Evolutionary conservation across 30 jellyfish, hydroid and myxozoan species (phyloP).

Genomic region (Pelagia noctiluca): DNA sequence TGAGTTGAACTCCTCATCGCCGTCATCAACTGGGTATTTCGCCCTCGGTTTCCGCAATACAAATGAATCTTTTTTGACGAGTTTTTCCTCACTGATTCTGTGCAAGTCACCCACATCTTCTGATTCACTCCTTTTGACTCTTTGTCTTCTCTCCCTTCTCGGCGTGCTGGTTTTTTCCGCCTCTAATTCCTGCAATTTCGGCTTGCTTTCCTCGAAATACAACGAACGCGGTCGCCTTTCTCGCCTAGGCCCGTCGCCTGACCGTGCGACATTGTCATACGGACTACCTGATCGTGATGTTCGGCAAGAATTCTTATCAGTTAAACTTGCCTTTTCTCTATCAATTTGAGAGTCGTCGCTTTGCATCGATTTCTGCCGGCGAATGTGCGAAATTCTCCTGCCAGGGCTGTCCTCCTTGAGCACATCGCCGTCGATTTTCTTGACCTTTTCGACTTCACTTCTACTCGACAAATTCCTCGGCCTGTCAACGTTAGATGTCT

Average conservation of each 20-base stretch:
- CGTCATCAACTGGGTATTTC: slow-evolving; percentile 63
- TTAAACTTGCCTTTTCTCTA: slow-evolving; percentile 30
- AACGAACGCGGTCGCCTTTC: slow-evolving; percentile 29
- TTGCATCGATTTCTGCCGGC: slow-evolving; percentile 11
- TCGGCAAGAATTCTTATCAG: not conserved
- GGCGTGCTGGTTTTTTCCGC: not conserved
- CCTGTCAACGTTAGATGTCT: slow-evolving; percentile 44
- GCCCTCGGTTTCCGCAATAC: slow-evolving; percentile 66
- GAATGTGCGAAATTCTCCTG: not conserved
- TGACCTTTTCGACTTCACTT: slow-evolving; percentile 7
- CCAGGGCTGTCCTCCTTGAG: not conserved
- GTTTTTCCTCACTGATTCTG: not conserved
- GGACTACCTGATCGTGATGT: slow-evolving; percentile 5
- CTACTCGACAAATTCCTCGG: slow-evolving; percentile 23
- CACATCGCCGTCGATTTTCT: slow-evolving; percentile 1
- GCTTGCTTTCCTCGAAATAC: slow-evolving; percentile 21
- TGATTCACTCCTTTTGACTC: not conserved
- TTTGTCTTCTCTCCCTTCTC: not conserved
- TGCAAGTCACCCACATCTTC: not conserved
- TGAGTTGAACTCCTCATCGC: slow-evolving; percentile 18
- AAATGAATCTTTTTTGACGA: not conserved
- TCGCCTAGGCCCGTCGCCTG: not conserved
- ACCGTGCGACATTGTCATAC: not conserved
- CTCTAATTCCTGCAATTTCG: not conserved
- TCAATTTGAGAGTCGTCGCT: not conserved